phyloP scores from a whole-genome alignment of 1,140 invertebrate genomes.

The Matsumurasca onukii region DNA sequence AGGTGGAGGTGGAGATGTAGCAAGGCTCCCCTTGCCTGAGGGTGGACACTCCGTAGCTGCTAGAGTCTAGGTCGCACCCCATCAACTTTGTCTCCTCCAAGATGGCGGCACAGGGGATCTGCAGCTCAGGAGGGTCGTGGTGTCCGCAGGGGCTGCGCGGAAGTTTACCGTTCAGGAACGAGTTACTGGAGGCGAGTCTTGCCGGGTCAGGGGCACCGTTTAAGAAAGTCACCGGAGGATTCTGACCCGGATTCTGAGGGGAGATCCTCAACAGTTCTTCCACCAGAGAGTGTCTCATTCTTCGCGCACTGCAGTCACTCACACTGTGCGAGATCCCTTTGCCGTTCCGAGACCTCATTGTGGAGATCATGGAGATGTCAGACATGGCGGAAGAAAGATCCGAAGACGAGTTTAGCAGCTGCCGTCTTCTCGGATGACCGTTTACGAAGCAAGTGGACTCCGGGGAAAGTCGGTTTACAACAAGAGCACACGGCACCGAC shows the following conservation, averaged over 20 bases:
- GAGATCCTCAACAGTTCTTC: slow-evolving; percentile 37
- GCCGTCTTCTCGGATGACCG: slow-evolving; percentile 18
- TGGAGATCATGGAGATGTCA: slow-evolving; percentile 38
- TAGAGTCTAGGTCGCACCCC: slow-evolving; percentile 24
- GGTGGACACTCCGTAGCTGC: slow-evolving; percentile 45
- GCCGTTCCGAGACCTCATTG: slow-evolving; percentile 29
- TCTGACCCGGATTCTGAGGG: slow-evolving; percentile 19
- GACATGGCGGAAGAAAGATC: slow-evolving; percentile 40
- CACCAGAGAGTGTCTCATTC: slow-evolving; percentile 34
- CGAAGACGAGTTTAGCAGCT: slow-evolving; percentile 38
- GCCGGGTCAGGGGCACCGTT: slow-evolving; percentile 34
- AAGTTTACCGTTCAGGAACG: slow-evolving; percentile 12
- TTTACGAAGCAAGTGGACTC: slow-evolving; percentile 12
- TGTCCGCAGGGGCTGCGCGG: slow-evolving; percentile 13
- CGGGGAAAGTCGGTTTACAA: slow-evolving; percentile 18
- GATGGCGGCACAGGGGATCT: slow-evolving; percentile 26
- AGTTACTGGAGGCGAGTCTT: slow-evolving; percentile 28
- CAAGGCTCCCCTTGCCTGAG: slow-evolving; percentile 39
- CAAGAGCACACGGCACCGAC: slow-evolving; percentile 42
- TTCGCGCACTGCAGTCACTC: slow-evolving; percentile 35
- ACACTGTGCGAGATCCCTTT: slow-evolving; percentile 36
- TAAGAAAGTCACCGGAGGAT: slow-evolving; percentile 34
- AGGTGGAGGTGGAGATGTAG: slow-evolving; percentile 46
- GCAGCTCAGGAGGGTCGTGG: slow-evolving; percentile 4
- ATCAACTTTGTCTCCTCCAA: slow-evolving; percentile 26